Conservation (phyloP, 2,113 vertebrate species). For the Pedionomus torquatus region DNA sequence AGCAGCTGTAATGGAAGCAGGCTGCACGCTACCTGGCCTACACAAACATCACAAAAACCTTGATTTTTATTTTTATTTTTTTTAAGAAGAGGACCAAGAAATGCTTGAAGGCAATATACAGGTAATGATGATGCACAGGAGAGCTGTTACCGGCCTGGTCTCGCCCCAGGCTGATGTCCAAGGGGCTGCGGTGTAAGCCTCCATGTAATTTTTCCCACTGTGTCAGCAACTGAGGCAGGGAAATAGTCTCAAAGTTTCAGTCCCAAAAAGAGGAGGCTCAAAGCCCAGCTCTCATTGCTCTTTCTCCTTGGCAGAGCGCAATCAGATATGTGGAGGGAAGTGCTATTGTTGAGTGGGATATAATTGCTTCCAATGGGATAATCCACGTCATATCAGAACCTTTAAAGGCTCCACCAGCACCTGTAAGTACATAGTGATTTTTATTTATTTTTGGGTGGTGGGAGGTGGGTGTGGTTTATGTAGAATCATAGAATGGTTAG, state of each 20-base stretch:
- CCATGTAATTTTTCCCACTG: not conserved
- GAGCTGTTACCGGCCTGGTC: not conserved
- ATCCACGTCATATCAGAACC: slow-evolving; percentile 89
- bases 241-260: not conserved
- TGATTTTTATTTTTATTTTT: no score
- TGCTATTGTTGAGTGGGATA: slow-evolving; percentile 83
- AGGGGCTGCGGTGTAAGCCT: not conserved
- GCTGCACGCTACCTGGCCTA: not conserved
- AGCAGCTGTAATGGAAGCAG: not conserved
- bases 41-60: not conserved
- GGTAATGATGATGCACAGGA: not conserved
- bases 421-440: slow-evolving; percentile 69
- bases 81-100: not conserved
- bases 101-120: not conserved
- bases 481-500: no score
- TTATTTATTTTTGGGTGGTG: not conserved
- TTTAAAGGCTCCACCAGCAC: slow-evolving; percentile 80
- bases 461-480: not conserved
- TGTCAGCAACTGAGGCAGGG: not conserved
- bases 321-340: slow-evolving; percentile 84
- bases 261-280: not conserved
- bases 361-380: slow-evolving; percentile 89
- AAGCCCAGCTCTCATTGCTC: not conserved
- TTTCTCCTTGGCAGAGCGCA: slow-evolving; percentile 49
- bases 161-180: not conserved